These are phyloP conservation scores for Molothrus aeneus DNA, from an alignment of 2,797 vertebrate genomes.

Conservation along the genomic window DNA sequence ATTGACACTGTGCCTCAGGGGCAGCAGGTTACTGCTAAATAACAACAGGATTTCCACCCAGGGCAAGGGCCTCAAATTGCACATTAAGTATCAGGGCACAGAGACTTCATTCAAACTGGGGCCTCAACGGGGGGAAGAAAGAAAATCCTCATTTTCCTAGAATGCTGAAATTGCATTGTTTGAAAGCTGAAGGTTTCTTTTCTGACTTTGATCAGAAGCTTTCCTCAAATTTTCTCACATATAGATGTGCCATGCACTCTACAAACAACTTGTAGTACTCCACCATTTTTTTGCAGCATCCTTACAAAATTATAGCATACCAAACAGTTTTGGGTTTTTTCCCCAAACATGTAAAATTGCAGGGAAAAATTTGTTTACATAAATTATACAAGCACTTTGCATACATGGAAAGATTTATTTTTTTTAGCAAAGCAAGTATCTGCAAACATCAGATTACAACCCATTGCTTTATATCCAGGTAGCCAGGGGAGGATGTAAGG, in stretches of 20 bases:
- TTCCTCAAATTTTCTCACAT: background rate
- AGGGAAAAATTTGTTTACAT: rapidly evolving
- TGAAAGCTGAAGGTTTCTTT: background rate
- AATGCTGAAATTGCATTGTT: background rate
- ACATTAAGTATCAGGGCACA: background rate
- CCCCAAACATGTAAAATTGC: background rate
- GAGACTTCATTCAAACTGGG: background rate
- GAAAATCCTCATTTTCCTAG: background rate
- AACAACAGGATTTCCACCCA: background rate
- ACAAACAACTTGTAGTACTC: background rate
- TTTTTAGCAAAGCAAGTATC: background rate
- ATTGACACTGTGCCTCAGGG: background rate
- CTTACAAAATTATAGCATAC: background rate
- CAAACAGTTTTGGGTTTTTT: rapidly evolving
- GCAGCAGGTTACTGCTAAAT: background rate
- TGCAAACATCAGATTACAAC: background rate
- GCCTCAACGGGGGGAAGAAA: background rate
- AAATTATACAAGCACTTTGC: background rate
- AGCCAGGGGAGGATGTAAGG: background rate
- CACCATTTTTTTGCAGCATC: background rate
- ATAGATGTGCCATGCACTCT: rapidly evolving
- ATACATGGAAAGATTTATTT: background rate
- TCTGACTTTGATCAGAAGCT: background rate
- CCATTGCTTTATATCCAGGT: background rate
- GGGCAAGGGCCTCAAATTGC: background rate